Percentiles rank a stretch among this genome's conserved stretches.
These are phyloP conservation scores for Etheostoma cragini DNA, from an alignment of 2,113 vertebrate species.

Conservation along the genomic window DNA sequence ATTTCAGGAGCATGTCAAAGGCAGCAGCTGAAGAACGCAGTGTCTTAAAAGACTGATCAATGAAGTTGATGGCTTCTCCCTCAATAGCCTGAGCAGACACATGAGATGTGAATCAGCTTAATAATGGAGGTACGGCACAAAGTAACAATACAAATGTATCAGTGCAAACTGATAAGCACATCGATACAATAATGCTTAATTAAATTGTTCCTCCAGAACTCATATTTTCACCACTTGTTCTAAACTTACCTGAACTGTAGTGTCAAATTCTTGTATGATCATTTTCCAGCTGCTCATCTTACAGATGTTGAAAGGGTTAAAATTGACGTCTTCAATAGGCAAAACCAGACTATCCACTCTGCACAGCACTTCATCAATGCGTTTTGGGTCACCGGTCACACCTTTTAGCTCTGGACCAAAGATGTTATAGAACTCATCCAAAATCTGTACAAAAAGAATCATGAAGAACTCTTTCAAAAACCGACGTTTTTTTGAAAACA, in stretches of 20 bases:
- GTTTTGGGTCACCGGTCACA: slow-evolving; percentile 88
- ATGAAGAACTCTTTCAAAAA: not conserved
- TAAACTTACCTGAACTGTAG: slow-evolving; percentile 85
- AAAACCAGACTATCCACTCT: slow-evolving; percentile 85
- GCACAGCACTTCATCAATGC: slow-evolving; percentile 85
- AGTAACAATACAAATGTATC: not conserved
- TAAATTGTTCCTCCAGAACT: not conserved
- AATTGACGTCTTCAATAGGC: slow-evolving; percentile 86
- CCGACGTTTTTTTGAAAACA: not conserved
- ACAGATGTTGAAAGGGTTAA: slow-evolving; percentile 88
- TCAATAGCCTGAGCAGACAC: slow-evolving; percentile 88
- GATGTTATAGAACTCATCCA: slow-evolving; percentile 91
- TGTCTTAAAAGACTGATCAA: slow-evolving; percentile 91
- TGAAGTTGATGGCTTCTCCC: slow-evolving; percentile 88
- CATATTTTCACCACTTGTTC: not conserved
- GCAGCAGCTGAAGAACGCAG: slow-evolving; percentile 91
- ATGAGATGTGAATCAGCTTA: not conserved
- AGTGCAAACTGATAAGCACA: not conserved
- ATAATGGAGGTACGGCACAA: not conserved
- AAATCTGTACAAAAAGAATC: slow-evolving; percentile 78
- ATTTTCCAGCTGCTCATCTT: slow-evolving; percentile 86
- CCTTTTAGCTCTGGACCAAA: slow-evolving; percentile 90
- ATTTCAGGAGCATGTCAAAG: slow-evolving; percentile 92
- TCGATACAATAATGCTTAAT: not conserved
- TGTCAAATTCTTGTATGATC: slow-evolving; percentile 88